phyloP scores from a whole-genome alignment of 2,113 vertebrate genomes.

The Talpa occidentalis region DNA sequence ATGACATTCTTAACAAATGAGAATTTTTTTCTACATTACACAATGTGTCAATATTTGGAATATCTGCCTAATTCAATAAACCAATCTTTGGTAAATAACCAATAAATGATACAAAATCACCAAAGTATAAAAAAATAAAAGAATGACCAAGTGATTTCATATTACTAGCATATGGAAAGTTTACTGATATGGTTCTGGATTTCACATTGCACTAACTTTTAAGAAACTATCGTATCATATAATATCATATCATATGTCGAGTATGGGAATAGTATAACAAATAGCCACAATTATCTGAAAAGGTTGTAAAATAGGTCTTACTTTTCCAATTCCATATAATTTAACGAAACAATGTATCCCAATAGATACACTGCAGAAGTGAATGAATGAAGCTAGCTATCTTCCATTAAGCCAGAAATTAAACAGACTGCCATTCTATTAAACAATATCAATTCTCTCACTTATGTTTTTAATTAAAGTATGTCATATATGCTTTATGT shows the following conservation, averaged over 20 bases:
- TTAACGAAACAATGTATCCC: neutral
- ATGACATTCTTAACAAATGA: neutral
- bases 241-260: neutral
- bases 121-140: neutral
- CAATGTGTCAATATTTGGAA: conserved; percentile 11
- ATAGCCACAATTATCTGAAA: conserved; percentile 13
- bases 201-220: neutral
- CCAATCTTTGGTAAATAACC: neutral
- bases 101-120: neutral
- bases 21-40: neutral
- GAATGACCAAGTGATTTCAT: neutral
- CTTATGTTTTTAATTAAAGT: neutral
- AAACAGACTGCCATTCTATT: neutral
- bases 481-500: no score
- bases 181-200: neutral
- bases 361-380: neutral
- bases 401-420: neutral
- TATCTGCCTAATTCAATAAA: neutral
- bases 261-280: neutral
- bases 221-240: neutral
- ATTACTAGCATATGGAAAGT: neutral
- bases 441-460: neutral
- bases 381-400: neutral
- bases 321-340: neutral
- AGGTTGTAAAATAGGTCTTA: neutral